Conservation (phyloP, 2,113 vertebrate genomes). For the Cinclus mexicanus region DNA sequence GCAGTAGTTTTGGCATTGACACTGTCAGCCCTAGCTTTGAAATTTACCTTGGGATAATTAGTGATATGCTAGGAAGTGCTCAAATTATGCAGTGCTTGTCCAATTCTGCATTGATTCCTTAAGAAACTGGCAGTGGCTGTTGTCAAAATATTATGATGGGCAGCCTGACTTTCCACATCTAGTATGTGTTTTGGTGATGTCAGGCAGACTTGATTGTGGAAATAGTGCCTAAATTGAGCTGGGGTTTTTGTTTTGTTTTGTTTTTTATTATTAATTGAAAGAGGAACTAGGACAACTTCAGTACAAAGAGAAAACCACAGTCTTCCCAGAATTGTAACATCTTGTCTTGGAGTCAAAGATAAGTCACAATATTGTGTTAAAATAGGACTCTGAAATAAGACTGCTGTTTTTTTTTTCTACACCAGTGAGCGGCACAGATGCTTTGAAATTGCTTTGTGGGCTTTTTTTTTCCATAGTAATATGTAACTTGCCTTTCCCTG, state of each 20-base stretch:
- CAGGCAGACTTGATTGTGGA: background rate
- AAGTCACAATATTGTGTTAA: background rate
- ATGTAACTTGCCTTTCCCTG: background rate
- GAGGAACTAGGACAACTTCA: background rate
- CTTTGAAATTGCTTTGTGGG: background rate
- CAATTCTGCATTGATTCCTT: background rate
- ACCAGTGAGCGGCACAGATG: background rate
- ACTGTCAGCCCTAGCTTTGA: background rate
- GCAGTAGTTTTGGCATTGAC: background rate
- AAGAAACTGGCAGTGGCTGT: background rate
- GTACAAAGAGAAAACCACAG: background rate
- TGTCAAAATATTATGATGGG: background rate
- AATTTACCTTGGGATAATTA: background rate
- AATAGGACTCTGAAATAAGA: background rate
- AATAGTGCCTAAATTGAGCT: background rate
- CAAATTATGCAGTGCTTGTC: background rate
- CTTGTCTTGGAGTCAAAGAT: background rate
- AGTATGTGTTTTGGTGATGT: background rate
- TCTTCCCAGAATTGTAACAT: background rate
- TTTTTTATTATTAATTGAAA: background rate
- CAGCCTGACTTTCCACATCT: background rate
- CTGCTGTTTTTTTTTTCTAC: background rate
- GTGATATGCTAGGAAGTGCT: background rate
- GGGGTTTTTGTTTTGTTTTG: background rate
- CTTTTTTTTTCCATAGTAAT: background rate